A percentile compares a stretch with the other conserved stretches of the same genome.
Conservation (phyloP, 2,797 vertebrate species). For the Alcedo quadribrachys region DNA sequence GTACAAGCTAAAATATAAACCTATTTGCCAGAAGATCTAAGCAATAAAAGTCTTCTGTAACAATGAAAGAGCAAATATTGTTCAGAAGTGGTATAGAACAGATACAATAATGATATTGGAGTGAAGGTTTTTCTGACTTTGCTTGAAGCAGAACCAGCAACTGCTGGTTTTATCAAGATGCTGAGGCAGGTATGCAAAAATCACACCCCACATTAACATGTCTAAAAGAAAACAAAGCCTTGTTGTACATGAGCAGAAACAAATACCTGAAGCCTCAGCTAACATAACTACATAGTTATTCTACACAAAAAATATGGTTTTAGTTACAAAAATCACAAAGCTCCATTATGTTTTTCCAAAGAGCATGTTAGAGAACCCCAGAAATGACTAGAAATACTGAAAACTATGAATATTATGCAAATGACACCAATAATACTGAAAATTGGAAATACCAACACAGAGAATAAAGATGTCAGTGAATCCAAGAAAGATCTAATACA, state of each 20-base stretch:
- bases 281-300: background rate
- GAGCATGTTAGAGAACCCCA: background rate
- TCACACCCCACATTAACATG: background rate
- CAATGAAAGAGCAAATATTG: background rate
- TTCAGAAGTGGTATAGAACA: background rate
- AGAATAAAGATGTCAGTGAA: background rate
- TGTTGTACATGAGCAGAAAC: background rate
- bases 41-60: background rate
- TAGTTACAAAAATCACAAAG: conserved; percentile 79
- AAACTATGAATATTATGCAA: background rate
- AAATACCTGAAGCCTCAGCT: background rate
- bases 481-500: background rate
- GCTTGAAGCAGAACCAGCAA: background rate
- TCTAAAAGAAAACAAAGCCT: background rate
- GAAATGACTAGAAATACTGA: background rate
- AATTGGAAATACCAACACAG: background rate
- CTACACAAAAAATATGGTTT: conserved; percentile 66
- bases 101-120: background rate
- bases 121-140: background rate
- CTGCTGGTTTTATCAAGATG: background rate
- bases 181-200: background rate
- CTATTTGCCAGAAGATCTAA: background rate
- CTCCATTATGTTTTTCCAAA: background rate
- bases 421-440: background rate
- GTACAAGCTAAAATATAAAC: background rate